Percentiles rank a stretch among this genome's conserved stretches.
Evolutionary conservation across 1,140 invertebrate species (phyloP).

Genomic region (Cyrtorhinus lividipennis): DNA sequence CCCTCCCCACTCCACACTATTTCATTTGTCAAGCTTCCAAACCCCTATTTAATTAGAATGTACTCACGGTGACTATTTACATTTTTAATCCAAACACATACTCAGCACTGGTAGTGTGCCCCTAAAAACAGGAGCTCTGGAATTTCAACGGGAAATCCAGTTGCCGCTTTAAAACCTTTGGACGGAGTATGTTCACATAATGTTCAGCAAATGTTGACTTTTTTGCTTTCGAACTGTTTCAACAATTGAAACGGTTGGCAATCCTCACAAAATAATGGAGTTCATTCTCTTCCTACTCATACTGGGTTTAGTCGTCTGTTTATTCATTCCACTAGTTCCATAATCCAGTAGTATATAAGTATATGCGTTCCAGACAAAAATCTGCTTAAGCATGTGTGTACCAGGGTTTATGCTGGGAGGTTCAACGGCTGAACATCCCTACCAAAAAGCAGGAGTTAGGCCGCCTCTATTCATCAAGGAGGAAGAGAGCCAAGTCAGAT

Average conservation of each 20-base stretch:
- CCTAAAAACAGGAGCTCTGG: neutral
- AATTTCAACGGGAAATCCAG: conserved; percentile 4
- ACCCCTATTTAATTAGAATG: conserved; percentile 13
- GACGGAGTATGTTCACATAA: neutral
- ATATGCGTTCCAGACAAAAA: too few species aligned
- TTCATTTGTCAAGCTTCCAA: conserved; percentile 1
- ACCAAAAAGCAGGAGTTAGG: too few species aligned
- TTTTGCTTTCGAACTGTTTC: neutral
- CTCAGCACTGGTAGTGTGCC: neutral
- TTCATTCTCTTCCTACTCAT: too few species aligned
- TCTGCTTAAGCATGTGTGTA: too few species aligned
- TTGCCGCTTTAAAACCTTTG: neutral
- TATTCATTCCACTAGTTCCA: too few species aligned
- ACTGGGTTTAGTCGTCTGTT: too few species aligned
- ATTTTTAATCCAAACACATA: conserved; percentile 13
- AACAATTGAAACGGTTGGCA: neutral
- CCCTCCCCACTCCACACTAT: neutral
- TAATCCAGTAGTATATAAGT: too few species aligned
- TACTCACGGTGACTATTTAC: conserved; percentile 13
- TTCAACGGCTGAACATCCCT: too few species aligned
- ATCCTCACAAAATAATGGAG: neutral
- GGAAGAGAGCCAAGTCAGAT: too few species aligned
- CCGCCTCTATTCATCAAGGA: too few species aligned
- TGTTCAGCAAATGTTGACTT: conserved; percentile 7
- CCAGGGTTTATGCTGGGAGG: too few species aligned